These are phyloP conservation scores for Momotus momota DNA, from an alignment of 2,797 vertebrate genomes.

Conservation along the genomic window DNA sequence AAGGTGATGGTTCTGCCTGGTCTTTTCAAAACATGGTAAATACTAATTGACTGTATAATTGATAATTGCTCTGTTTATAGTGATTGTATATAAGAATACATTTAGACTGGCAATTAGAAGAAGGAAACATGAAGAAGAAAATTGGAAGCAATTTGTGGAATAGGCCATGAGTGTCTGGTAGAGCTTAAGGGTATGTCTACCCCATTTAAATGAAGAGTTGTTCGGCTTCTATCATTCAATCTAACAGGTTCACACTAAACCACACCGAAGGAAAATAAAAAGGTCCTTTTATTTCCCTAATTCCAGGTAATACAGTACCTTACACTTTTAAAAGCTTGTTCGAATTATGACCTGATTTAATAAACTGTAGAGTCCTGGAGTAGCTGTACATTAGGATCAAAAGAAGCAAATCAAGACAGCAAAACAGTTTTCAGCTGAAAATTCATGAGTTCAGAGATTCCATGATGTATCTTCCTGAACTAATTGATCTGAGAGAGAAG, in stretches of 20 bases:
- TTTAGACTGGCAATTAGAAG: not conserved
- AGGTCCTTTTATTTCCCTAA: not conserved
- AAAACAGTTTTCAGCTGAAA: not conserved
- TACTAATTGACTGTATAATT: not conserved
- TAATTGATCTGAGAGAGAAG: not conserved
- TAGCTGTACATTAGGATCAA: not conserved
- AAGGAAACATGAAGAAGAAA: not conserved
- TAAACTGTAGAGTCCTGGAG: not conserved
- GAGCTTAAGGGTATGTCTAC: not conserved
- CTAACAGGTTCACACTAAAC: not conserved
- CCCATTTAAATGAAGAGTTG: not conserved
- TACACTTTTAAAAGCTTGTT: not conserved
- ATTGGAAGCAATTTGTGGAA: not conserved
- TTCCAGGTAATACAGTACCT: not conserved
- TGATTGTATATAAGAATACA: not conserved
- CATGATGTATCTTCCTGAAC: not conserved
- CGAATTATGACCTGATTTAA: not conserved
- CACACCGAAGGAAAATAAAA: not conserved
- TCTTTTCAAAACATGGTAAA: not conserved
- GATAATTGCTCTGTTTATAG: not conserved
- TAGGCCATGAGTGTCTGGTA: not conserved
- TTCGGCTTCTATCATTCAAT: not conserved
- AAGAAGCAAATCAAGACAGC: not conserved
- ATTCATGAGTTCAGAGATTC: not conserved
- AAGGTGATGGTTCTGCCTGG: not conserved